Evolutionary conservation across 1,140 invertebrate genomes (phyloP).

Genomic region (Heliconius hermathena): DNA sequence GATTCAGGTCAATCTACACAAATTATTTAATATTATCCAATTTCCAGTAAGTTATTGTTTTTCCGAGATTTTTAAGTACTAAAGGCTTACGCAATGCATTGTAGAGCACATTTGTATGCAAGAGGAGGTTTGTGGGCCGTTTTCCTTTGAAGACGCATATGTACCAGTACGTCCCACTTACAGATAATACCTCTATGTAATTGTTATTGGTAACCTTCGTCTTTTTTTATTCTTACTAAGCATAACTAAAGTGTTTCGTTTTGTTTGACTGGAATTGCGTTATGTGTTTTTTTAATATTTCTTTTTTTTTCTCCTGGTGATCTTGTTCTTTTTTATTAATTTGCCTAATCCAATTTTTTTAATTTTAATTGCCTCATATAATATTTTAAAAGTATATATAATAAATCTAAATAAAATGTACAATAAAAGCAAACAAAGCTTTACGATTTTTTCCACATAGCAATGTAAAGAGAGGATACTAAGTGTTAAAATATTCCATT

Average conservation of each 20-base stretch:
- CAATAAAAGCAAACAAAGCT: neutral
- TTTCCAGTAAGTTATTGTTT: neutral
- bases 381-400: no score
- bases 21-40: neutral
- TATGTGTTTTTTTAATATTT: neutral
- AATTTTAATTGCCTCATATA: no score
- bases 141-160: constrained; percentile 22
- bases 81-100: constrained; percentile 20
- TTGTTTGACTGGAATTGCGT: neutral
- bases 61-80: neutral
- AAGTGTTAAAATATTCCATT: no score
- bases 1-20: neutral
- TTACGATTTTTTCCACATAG: neutral
- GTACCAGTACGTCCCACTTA: constrained; percentile 12
- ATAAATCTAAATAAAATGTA: no score
- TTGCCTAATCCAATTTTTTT: neutral
- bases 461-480: neutral
- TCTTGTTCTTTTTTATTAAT: neutral
- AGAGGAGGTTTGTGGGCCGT: constrained; percentile 10
- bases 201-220: neutral
- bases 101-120: constrained; percentile 23
- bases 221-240: neutral
- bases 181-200: neutral
- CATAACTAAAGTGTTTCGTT: neutral
- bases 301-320: no score